Percentiles rank a stretch among this genome's conserved stretches.
Evolutionary conservation across 2,888 invertebrate species (phyloP).

Genomic region (Melanchra persicariae): DNA sequence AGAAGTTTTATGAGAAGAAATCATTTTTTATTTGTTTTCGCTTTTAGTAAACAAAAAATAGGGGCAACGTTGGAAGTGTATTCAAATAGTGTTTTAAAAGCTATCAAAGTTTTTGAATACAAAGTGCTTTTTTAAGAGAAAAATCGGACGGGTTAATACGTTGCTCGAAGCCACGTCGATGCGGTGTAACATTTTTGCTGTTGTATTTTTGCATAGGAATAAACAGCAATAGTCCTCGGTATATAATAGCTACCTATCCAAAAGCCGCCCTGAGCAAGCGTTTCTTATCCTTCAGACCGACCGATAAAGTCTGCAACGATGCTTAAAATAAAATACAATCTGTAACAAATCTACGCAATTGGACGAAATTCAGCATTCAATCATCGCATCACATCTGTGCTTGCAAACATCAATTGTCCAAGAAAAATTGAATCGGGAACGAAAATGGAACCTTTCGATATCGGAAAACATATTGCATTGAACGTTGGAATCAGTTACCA

Average conservation of each 20-base stretch:
- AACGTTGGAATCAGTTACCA: conserved; percentile 12
- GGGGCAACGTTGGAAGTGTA: conserved; percentile 22
- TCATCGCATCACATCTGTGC: not conserved
- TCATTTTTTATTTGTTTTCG: not conserved
- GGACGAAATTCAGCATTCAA: conserved; percentile 2
- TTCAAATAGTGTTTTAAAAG: conserved; percentile 58
- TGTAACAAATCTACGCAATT: not conserved
- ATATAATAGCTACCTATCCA: too few relatives aligned
- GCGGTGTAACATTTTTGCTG: not conserved
- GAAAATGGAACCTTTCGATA: conserved; percentile 37
- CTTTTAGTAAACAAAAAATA: conserved; percentile 25
- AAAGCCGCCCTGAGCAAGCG: not conserved
- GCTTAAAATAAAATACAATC: not conserved
- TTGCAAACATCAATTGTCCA: conserved; percentile 35
- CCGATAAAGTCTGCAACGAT: not conserved
- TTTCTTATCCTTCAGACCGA: not conserved
- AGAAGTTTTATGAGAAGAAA: not conserved
- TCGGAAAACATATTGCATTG: conserved; percentile 47
- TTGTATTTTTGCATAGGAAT: conserved; percentile 23
- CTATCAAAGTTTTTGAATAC: conserved; percentile 64
- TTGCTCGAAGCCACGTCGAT: conserved; percentile 7
- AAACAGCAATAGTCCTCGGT: not conserved
- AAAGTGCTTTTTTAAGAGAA: conserved; percentile 56
- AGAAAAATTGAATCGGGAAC: conserved; percentile 37
- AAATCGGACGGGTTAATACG: conserved; percentile 16